These are phyloP conservation scores for Stenchaetothrips biformis DNA, from an alignment of 2,888 invertebrate genomes.

Conservation along the genomic window DNA sequence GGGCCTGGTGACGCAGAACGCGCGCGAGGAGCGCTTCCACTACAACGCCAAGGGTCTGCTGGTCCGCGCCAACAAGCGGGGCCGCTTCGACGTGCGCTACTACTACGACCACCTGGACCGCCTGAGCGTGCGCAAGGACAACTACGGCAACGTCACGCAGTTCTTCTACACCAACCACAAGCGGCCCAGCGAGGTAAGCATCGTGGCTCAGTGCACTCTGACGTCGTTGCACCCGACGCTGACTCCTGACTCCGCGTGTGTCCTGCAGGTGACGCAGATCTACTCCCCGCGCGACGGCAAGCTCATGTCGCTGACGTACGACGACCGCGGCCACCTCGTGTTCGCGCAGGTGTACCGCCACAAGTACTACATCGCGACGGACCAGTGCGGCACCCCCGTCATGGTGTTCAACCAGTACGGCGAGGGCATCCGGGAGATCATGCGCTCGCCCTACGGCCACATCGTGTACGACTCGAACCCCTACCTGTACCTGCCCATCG, in stretches of 20 bases:
- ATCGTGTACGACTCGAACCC: constrained; percentile 93
- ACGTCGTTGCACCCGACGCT: background rate
- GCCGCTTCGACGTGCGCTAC: constrained; percentile 84
- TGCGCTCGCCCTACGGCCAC: constrained; percentile 91
- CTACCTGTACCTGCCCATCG: constrained; percentile 86
- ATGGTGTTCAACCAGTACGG: constrained; percentile 96
- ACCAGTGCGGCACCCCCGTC: constrained; percentile 89
- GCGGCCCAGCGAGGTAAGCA: constrained; percentile 69
- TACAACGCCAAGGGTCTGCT: constrained; percentile 90
- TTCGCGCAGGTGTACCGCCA: constrained; percentile 85
- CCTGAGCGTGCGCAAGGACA: constrained; percentile 83
- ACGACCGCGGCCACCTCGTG: constrained; percentile 84
- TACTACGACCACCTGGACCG: constrained; percentile 88
- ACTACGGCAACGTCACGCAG: constrained; percentile 90
- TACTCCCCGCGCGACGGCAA: constrained; percentile 90
- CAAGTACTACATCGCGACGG: constrained; percentile 89
- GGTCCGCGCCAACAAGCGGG: constrained; percentile 77
- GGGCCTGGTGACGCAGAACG: constrained; percentile 87
- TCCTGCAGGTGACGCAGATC: constrained; percentile 61
- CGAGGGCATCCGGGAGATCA: constrained; percentile 86
- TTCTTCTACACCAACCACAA: constrained; percentile 92
- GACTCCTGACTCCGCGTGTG: constrained; percentile 8
- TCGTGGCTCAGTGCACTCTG: background rate
- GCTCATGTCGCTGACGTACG: constrained; percentile 85
- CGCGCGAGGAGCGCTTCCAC: constrained; percentile 85